These are phyloP conservation scores for Latrodectus geometricus DNA, from an alignment of 1,140 invertebrate species.

Conservation along the genomic window DNA sequence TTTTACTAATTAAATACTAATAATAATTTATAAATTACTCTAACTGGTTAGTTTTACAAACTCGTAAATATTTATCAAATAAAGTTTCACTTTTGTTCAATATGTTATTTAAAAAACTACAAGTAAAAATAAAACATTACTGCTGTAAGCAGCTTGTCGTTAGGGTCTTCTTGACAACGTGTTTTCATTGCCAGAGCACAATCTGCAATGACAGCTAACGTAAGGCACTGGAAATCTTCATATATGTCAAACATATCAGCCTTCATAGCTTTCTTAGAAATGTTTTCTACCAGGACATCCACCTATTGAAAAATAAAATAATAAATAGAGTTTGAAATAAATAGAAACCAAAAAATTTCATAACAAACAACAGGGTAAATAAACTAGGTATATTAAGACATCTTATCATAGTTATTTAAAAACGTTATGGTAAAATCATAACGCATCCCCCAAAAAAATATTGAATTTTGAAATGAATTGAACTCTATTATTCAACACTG, in stretches of 20 bases:
- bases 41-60: too few relatives aligned
- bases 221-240: slow-evolving; percentile 69
- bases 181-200: slow-evolving; percentile 71
- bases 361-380: background rate
- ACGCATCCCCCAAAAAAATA: too few relatives aligned
- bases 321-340: background rate
- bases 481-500: too few relatives aligned
- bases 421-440: too few relatives aligned
- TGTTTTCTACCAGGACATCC: slow-evolving; percentile 63
- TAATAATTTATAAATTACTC: too few relatives aligned
- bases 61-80: background rate
- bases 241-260: slow-evolving; percentile 66
- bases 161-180: slow-evolving; percentile 70
- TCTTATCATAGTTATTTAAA: too few relatives aligned
- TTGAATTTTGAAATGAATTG: too few relatives aligned
- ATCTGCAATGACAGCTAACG: slow-evolving; percentile 71
- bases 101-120: too few relatives aligned
- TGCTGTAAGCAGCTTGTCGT: slow-evolving; percentile 63
- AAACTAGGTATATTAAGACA: too few relatives aligned
- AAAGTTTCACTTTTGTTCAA: background rate
- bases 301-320: slow-evolving; percentile 3
- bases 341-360: background rate
- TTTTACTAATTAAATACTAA: too few relatives aligned
- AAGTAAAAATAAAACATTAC: background rate
- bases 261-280: slow-evolving; percentile 60